These are phyloP conservation scores for Andrena haemorrhoa DNA, from an alignment of 2,888 invertebrate species.

Conservation along the genomic window DNA sequence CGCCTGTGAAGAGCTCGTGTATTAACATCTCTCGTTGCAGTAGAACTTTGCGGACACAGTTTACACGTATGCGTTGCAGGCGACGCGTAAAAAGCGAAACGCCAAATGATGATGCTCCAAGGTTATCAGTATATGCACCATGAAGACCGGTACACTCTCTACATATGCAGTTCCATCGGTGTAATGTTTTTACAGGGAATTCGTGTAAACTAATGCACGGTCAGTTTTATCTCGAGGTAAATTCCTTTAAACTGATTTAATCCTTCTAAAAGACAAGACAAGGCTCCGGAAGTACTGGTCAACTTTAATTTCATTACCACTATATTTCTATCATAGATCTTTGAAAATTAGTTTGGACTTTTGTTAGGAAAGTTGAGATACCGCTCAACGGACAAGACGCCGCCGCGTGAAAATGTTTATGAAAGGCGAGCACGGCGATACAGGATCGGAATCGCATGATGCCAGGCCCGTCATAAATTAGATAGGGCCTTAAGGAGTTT, in stretches of 20 bases:
- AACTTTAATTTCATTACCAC: background rate
- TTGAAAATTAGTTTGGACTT: background rate
- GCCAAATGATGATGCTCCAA: conserved; percentile 54
- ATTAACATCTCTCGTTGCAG: background rate
- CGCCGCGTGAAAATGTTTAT: no score
- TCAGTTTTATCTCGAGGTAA: background rate
- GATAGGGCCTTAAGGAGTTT: no score
- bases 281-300: background rate
- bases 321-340: no score
- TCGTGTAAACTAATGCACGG: background rate
- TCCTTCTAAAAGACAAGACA: background rate
- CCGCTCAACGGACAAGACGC: no score
- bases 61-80: conserved; percentile 31
- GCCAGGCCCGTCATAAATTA: no score
- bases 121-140: conserved; percentile 39
- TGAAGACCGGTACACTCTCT: background rate
- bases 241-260: background rate
- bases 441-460: no score
- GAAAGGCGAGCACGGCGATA: no score
- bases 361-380: no score
- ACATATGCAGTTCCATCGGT: background rate
- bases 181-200: conserved; percentile 17
- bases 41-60: conserved; percentile 28
- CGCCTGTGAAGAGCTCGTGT: background rate
- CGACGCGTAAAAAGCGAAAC: conserved; percentile 31